Evolutionary conservation across 1,140 invertebrate species (phyloP).

Genomic region (Lasaia peninsularis): DNA sequence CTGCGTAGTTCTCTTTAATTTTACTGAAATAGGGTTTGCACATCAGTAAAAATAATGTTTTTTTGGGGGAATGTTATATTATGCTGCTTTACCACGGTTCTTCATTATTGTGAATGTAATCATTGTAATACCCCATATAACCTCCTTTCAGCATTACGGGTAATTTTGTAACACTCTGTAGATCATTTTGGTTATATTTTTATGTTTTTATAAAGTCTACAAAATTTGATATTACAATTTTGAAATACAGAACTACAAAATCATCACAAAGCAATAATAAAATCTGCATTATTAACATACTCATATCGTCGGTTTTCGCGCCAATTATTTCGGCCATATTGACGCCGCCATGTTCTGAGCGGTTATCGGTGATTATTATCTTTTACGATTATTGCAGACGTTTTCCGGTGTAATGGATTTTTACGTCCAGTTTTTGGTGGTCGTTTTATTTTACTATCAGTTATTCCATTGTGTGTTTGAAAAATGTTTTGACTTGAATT

Average conservation of each 20-base stretch:
- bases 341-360: constrained; percentile 3
- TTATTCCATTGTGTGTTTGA: background rate
- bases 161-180: too few species aligned
- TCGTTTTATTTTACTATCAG: background rate
- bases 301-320: constrained; percentile 4
- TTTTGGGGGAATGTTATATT: too few species aligned
- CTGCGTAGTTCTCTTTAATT: too few species aligned
- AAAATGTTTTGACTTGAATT: too few species aligned
- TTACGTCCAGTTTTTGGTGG: background rate
- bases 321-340: constrained; percentile 9
- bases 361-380: constrained; percentile 9
- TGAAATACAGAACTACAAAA: background rate
- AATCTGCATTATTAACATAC: background rate
- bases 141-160: too few species aligned
- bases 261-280: background rate
- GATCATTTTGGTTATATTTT: too few species aligned
- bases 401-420: constrained; percentile 6
- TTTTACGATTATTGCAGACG: constrained; percentile 7
- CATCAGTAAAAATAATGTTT: too few species aligned
- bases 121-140: too few species aligned
- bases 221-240: background rate
- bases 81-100: too few species aligned
- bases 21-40: too few species aligned
- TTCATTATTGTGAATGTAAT: too few species aligned
- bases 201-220: background rate